These are phyloP conservation scores for Notodonta dromedarius DNA, from an alignment of 2,888 invertebrate species.

Conservation along the genomic window DNA sequence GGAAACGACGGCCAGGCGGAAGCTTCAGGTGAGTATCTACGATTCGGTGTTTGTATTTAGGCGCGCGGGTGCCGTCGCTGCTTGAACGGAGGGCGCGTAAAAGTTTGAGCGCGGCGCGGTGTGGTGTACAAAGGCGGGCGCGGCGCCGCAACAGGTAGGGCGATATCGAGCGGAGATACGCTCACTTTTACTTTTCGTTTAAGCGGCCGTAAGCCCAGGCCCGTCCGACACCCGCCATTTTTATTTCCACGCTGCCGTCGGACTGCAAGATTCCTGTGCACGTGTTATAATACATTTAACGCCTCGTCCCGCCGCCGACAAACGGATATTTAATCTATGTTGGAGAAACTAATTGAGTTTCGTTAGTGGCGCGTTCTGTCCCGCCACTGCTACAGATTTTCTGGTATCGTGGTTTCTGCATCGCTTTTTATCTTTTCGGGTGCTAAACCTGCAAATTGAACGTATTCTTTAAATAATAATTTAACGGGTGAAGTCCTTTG, in stretches of 20 bases:
- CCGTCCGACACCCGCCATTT: constrained; percentile 61
- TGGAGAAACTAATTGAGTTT: too few relatives aligned
- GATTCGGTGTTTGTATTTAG: constrained; percentile 31
- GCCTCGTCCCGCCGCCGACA: constrained; percentile 16
- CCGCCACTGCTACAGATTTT: not conserved
- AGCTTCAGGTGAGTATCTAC: constrained; percentile 61
- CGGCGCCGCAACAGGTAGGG: constrained; percentile 73
- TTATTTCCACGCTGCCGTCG: constrained; percentile 44
- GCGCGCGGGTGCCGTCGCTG: constrained; percentile 27
- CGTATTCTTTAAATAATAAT: too few relatives aligned
- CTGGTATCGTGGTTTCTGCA: not conserved
- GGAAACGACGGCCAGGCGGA: constrained; percentile 50
- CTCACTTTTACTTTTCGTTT: constrained; percentile 65
- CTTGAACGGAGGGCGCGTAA: constrained; percentile 58
- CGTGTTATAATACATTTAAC: constrained; percentile 24
- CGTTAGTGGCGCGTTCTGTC: too few relatives aligned
- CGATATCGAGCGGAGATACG: constrained; percentile 67
- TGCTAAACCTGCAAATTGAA: too few relatives aligned
- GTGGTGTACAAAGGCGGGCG: constrained; percentile 49
- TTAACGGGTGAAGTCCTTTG: too few relatives aligned
- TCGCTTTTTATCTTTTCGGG: too few relatives aligned
- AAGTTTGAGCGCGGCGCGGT: constrained; percentile 58
- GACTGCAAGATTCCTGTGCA: constrained; percentile 19
- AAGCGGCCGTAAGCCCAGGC: constrained; percentile 59
- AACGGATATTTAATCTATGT: not conserved